Conservation (phyloP, 1,140 invertebrate genomes). For the Drosophila teissieri region DNA sequence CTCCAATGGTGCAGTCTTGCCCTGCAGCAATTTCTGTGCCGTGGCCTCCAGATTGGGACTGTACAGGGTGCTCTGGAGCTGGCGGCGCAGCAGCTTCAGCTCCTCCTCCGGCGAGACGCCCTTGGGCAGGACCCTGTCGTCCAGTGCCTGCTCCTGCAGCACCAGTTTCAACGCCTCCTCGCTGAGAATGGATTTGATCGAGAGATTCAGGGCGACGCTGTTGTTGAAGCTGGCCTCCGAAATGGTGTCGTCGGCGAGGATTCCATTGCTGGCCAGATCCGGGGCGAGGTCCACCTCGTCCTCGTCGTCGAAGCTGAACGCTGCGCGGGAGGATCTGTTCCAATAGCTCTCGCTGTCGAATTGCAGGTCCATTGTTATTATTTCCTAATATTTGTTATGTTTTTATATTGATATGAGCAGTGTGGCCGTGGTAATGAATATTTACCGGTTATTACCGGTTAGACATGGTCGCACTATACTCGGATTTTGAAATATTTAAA, state of each 20-base stretch:
- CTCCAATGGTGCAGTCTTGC: conserved; percentile 85
- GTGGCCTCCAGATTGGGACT: conserved; percentile 79
- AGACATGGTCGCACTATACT: not conserved
- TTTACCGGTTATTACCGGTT: not conserved
- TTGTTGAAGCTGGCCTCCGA: conserved; percentile 77
- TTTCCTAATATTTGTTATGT: not conserved
- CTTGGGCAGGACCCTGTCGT: conserved; percentile 71
- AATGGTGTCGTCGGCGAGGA: conserved; percentile 74
- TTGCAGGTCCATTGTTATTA: conserved; percentile 41
- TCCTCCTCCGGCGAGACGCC: conserved; percentile 74
- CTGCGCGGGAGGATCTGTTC: conserved; percentile 76
- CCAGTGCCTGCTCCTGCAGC: conserved; percentile 69
- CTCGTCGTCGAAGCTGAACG: conserved; percentile 83
- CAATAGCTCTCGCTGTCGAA: conserved; percentile 74
- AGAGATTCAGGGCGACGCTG: conserved; percentile 60
- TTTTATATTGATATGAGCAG: conserved; percentile 2
- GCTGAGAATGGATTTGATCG: conserved; percentile 71
- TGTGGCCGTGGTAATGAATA: not conserved
- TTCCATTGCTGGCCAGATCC: conserved; percentile 52
- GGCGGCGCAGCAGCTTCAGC: conserved; percentile 66
- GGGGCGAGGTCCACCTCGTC: conserved; percentile 50
- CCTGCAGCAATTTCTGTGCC: conserved; percentile 85
- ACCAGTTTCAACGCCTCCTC: conserved; percentile 72
- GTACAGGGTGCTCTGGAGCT: conserved; percentile 77
- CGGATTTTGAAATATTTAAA: not conserved